Base-by-base conservation (phyloP, 2,113 vertebrate species). In the Chaetodon auriga region DNA sequence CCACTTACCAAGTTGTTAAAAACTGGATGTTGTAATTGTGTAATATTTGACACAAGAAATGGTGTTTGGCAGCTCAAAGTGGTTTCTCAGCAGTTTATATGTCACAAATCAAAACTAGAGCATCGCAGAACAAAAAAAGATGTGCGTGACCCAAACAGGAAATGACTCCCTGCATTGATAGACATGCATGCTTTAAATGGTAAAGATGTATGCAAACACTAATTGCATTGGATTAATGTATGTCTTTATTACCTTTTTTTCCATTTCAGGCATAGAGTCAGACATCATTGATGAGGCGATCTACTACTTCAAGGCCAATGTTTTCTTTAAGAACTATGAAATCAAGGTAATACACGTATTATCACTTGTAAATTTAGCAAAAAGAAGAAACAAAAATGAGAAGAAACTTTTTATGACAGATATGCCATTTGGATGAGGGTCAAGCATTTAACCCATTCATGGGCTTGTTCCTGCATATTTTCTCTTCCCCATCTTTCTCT, bases 261-360 rank as follows among this genome's bases (percentile, higher is more conserved):
- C 4, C 4, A 12, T 90, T 91, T 36, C 92, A 99, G 98, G 97
- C 46, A 96, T 97, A 89, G 98, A 99, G 63, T 95, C 94, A 7
- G 98, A 99, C 90, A 98, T 99, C 79, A 96, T 99, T 41, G 98
- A 99, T 51, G 98, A 99, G 95, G 98, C 98, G 30, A 98, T 99
- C 92, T 99, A 99, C 94, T 99, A 97, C 91, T 99, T 99, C 95
- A 99, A 99, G 95, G 98, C 98, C 74, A 99, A 99, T 49, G 98
- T 99, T 76, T 99, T 99, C 96, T 99, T 99, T 92, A 99, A 99
- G 95, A 99, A 99, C 87, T 99, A 99, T 74, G 98, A 99, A 95
- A 99, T 99, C 84, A 99, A 99, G 98, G 98, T 99, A 94, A 95
- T 88, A 72, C 57, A 21, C 64, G 3, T 2, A 7, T 13, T 16